These are phyloP conservation scores for Hyposoter dolosus DNA, from an alignment of 2,888 invertebrate genomes.

Conservation along the genomic window DNA sequence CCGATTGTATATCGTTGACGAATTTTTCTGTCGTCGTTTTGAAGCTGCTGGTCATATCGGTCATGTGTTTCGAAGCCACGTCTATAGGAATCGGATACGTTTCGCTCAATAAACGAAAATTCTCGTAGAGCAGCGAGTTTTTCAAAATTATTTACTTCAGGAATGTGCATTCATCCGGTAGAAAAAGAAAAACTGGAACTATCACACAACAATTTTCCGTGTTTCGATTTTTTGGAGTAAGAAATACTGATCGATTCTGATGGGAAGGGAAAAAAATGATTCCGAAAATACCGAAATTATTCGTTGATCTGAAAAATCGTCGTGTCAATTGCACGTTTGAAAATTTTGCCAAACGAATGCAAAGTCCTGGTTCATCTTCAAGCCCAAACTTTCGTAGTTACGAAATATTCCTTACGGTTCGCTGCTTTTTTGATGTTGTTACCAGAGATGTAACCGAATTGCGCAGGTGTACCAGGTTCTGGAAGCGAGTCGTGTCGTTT, in stretches of 20 bases:
- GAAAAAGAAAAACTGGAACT: conserved; percentile 22
- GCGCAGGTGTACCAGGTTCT: conserved; percentile 85
- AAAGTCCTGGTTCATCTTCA: not conserved
- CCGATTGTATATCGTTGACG: conserved; percentile 88
- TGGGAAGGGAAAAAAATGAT: not conserved
- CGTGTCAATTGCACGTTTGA: not conserved
- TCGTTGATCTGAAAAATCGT: not conserved
- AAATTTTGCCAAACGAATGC: not conserved
- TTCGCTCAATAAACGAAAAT: conserved; percentile 52
- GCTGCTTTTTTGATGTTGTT: conserved; percentile 80
- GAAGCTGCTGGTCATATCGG: conserved; percentile 89
- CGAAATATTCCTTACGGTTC: conserved; percentile 80
- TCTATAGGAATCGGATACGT: conserved; percentile 80
- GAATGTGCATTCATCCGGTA: conserved; percentile 29
- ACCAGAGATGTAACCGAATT: conserved; percentile 86
- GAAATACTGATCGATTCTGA: not conserved
- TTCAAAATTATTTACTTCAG: conserved; percentile 28
- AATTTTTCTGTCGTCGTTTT: conserved; percentile 90
- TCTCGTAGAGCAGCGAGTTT: not conserved
- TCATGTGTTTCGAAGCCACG: conserved; percentile 88
- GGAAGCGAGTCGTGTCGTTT: conserved; percentile 63
- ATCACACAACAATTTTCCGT: not conserved
- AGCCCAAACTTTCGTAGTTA: not conserved
- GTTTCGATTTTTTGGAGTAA: not conserved
- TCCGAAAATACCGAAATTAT: not conserved